phyloP scores from a whole-genome alignment of 2,113 vertebrate species.

The Calidris pugnax region DNA sequence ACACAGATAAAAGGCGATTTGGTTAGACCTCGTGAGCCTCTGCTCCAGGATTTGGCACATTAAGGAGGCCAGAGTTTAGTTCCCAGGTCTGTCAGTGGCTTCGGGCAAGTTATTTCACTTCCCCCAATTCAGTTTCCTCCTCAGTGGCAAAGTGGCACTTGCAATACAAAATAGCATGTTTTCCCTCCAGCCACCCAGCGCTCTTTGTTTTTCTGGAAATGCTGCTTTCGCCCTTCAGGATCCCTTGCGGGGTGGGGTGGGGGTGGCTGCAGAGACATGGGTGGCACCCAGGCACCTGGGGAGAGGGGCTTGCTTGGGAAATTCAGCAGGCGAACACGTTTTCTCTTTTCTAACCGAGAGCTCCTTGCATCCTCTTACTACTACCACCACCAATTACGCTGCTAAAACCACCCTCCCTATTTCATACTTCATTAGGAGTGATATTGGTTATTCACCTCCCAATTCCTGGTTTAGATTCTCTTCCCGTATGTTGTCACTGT shows the following conservation, averaged over 20 bases:
- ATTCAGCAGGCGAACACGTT: background rate
- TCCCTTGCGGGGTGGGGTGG: background rate
- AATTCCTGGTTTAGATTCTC: background rate
- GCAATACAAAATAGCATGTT: background rate
- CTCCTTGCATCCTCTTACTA: background rate
- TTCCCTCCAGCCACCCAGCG: background rate
- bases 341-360: background rate
- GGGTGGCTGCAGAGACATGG: background rate
- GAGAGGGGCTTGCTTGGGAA: background rate
- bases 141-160: background rate
- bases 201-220: background rate
- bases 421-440: background rate
- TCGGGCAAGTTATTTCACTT: conserved; percentile 48
- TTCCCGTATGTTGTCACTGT: fast-evolving
- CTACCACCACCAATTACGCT: background rate
- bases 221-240: background rate
- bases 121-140: background rate
- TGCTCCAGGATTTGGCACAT: conserved; percentile 33
- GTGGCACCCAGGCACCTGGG: background rate
- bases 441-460: background rate
- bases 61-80: conserved; percentile 24
- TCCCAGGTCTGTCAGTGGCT: conserved; percentile 37
- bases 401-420: background rate
- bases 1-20: conserved; percentile 31
- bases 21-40: conserved; percentile 33